Conservation (phyloP, 2,113 vertebrate species). For the Phoxinus phoxinus region DNA sequence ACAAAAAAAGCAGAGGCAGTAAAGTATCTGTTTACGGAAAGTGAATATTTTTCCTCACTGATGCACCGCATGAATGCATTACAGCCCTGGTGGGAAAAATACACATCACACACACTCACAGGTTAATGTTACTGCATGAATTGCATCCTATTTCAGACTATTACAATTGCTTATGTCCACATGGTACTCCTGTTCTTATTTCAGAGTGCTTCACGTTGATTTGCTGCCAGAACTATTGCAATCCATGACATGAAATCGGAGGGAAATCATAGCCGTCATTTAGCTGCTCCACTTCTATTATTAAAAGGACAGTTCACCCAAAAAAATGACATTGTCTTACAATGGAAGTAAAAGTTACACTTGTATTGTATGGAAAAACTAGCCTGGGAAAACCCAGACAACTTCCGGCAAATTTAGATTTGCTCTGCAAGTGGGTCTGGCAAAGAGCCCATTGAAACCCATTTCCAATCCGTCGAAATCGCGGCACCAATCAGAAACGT, state of each 20-base stretch:
- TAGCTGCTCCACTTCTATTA: not conserved
- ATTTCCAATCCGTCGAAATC: too few relatives aligned
- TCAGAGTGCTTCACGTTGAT: not conserved
- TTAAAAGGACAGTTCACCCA: not conserved
- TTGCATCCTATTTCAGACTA: constrained; percentile 7
- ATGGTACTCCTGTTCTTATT: not conserved
- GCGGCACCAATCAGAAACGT: too few relatives aligned
- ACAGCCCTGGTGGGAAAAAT: not conserved
- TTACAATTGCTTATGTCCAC: not conserved
- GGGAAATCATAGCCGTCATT: not conserved
- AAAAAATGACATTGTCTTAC: not conserved
- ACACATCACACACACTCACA: not conserved
- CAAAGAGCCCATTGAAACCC: too few relatives aligned
- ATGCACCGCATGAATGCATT: not conserved
- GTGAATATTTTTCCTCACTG: not conserved
- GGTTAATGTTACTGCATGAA: constrained; percentile 21
- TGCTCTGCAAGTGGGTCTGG: too few relatives aligned
- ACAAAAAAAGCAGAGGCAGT: not conserved
- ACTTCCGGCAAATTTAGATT: too few relatives aligned
- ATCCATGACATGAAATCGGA: not conserved
- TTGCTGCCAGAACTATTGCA: not conserved
- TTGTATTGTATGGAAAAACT: not conserved
- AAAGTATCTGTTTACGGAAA: constrained; percentile 15
- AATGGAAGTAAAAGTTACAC: not conserved
- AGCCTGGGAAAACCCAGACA: too few relatives aligned